phyloP scores from a whole-genome alignment of 2,888 invertebrate species.

The Allacma fusca region DNA sequence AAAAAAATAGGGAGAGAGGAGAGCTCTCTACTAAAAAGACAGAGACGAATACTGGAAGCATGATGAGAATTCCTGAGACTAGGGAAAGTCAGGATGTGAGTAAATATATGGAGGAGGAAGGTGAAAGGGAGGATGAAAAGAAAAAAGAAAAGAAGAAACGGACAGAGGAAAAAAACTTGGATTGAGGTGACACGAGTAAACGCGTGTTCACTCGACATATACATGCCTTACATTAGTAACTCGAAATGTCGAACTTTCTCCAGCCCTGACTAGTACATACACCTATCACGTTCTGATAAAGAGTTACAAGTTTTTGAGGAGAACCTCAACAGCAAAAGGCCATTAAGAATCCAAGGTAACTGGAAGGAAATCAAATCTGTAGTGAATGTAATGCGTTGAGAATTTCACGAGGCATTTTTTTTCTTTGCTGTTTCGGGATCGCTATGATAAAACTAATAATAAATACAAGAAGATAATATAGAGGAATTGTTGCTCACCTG shows the following conservation, averaged over 20 bases:
- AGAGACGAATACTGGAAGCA: slow-evolving; percentile 11
- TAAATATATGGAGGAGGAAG: neutral
- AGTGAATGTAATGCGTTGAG: neutral
- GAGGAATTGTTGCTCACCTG: slow-evolving; percentile 35
- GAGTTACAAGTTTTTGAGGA: neutral
- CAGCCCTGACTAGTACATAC: neutral
- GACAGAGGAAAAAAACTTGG: slow-evolving; percentile 9
- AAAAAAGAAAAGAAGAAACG: neutral
- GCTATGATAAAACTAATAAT: too few relatives aligned
- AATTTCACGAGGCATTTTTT: neutral
- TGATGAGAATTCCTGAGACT: slow-evolving; percentile 24
- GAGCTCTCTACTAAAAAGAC: neutral
- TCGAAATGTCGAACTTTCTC: slow-evolving; percentile 17
- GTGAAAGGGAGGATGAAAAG: neutral
- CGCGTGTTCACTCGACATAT: slow-evolving; percentile 7
- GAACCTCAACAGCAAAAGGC: slow-evolving; percentile 16
- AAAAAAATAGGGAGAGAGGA: neutral
- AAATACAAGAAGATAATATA: neutral
- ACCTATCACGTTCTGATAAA: neutral
- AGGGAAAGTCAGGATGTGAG: slow-evolving; percentile 18
- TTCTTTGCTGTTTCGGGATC: too few relatives aligned
- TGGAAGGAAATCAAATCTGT: neutral
- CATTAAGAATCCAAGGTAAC: slow-evolving; percentile 1
- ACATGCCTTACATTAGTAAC: slow-evolving; percentile 18
- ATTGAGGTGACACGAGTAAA: slow-evolving; percentile 14